A percentile compares a stretch with the other conserved stretches of the same genome.
phyloP scores from a whole-genome alignment of 1,140 invertebrate genomes.

The Dinoponera quadriceps region DNA sequence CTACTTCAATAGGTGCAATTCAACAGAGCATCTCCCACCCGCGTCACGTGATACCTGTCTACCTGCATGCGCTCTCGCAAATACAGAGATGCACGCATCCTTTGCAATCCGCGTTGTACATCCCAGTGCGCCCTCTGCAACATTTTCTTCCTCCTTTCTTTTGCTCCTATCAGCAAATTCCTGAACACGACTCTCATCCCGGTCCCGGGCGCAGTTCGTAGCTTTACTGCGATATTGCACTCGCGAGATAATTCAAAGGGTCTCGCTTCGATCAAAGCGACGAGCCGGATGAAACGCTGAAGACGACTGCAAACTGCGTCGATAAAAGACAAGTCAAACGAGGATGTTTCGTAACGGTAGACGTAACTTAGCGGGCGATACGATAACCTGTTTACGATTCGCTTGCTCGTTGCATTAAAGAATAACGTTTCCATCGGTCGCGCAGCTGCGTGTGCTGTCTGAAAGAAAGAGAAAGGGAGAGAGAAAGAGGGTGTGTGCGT shows the following conservation, averaged over 20 bases:
- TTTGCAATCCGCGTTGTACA: constrained; percentile 50
- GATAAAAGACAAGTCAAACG: constrained; percentile 9
- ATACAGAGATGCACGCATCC: constrained; percentile 25
- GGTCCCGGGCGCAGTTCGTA: not conserved
- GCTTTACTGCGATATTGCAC: constrained; percentile 44
- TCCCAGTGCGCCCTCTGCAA: constrained; percentile 15
- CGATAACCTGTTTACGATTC: constrained; percentile 10
- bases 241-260: constrained; percentile 43
- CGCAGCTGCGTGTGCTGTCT: no score
- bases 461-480: no score
- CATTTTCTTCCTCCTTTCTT: constrained; percentile 37
- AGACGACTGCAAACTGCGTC: not conserved
- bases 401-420: not conserved
- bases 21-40: constrained; percentile 1
- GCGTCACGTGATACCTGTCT: not conserved
- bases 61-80: constrained; percentile 2
- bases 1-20: constrained; percentile 41
- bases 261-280: constrained; percentile 46
- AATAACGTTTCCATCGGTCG: not conserved
- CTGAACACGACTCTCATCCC: constrained; percentile 44
- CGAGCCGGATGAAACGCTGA: constrained; percentile 25
- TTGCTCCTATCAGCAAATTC: constrained; percentile 45
- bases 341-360: not conserved
- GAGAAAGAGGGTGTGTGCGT: no score
- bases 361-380: not conserved